Evolutionary conservation across 2,888 invertebrate species (phyloP).

Genomic region (Pecten maximus): DNA sequence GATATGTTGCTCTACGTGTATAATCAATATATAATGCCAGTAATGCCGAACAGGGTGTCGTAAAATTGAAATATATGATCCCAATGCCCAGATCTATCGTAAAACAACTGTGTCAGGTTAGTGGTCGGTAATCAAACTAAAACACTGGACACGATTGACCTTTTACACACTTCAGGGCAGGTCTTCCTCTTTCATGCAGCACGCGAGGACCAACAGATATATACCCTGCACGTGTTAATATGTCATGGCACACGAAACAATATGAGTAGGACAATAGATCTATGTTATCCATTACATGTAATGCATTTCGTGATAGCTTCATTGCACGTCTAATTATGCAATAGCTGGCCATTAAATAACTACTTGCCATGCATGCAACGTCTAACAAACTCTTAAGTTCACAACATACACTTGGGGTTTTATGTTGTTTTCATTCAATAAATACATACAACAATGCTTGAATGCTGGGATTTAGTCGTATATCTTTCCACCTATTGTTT

Average conservation of each 20-base stretch:
- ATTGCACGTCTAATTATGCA: too few species aligned
- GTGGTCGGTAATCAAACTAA: background rate
- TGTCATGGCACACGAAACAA: background rate
- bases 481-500: too few species aligned
- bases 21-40: background rate
- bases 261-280: background rate
- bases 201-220: background rate
- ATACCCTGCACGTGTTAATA: background rate
- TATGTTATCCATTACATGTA: background rate
- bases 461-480: too few species aligned
- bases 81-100: background rate
- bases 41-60: background rate
- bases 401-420: too few species aligned
- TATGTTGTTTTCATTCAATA: too few species aligned
- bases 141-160: background rate
- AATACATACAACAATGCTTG: too few species aligned
- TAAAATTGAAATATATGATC: background rate
- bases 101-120: background rate
- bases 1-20: background rate
- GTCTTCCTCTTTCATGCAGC: background rate
- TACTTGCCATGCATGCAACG: too few species aligned
- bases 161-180: background rate
- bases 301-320: background rate
- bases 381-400: too few species aligned
- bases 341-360: too few species aligned